Conservation (phyloP, 2,888 invertebrate species). For the Hirtodrosophila alboralis region DNA sequence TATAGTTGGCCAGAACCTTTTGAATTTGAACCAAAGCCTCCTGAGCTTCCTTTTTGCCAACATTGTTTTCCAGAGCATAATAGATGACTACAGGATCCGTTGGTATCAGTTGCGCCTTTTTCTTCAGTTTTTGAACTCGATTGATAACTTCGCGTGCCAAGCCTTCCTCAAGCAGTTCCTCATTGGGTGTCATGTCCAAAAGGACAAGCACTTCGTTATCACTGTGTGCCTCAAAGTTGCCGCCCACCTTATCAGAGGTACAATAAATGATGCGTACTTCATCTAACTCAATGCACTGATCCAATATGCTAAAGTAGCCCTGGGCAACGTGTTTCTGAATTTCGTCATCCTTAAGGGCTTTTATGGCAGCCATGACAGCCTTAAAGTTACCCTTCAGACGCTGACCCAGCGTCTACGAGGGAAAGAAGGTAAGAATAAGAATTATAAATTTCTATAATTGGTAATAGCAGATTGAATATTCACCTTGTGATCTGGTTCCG, state of each 20-base stretch:
- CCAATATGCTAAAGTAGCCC: slow-evolving; percentile 90
- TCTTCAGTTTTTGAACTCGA: slow-evolving; percentile 96
- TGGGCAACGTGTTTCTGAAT: slow-evolving; percentile 90
- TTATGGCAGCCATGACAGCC: slow-evolving; percentile 91
- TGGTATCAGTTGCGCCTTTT: slow-evolving; percentile 96
- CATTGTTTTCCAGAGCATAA: slow-evolving; percentile 85
- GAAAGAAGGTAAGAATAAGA: neutral
- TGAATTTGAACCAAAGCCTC: slow-evolving; percentile 85
- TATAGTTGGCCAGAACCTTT: slow-evolving; percentile 89
- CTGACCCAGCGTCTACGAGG: slow-evolving; percentile 89
- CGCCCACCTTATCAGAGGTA: slow-evolving; percentile 83
- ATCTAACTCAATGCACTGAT: slow-evolving; percentile 90
- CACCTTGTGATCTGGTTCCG: slow-evolving; percentile 96
- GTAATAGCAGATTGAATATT: neutral
- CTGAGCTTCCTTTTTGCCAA: slow-evolving; percentile 54
- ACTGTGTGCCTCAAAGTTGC: slow-evolving; percentile 94
- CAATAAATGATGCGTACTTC: slow-evolving; percentile 91
- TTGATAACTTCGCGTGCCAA: slow-evolving; percentile 97
- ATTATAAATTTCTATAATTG: neutral
- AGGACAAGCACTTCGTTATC: slow-evolving; percentile 95
- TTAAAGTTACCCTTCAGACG: slow-evolving; percentile 96
- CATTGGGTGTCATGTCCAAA: slow-evolving; percentile 94
- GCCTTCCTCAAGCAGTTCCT: slow-evolving; percentile 96
- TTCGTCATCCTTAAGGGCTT: slow-evolving; percentile 90
- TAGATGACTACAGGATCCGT: slow-evolving; percentile 94